Evolutionary conservation across 2,888 invertebrate genomes (phyloP), one percentile per base, ranked within the genome.

Genomic region (Tolmerus cingulatus): DNA sequence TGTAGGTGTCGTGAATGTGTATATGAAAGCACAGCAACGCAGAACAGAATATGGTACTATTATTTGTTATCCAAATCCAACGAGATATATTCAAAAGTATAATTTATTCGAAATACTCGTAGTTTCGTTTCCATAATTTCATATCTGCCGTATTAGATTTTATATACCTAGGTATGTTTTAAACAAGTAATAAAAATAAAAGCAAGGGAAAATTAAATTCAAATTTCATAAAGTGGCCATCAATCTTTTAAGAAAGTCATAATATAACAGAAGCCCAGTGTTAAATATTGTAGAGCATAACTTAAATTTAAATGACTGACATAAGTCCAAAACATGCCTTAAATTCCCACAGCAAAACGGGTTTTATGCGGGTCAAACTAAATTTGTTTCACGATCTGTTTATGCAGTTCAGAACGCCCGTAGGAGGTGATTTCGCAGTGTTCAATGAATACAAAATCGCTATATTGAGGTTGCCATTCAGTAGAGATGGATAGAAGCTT

Each of bases 401-500:
- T 76, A 76, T 76, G 37, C 76, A 76, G 40, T 76, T 40, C 76
- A 37, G 19, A 76, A 76, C 34, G 27, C 34, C 34, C 40, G n/a
- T 37, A 76, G 76, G 40, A 76, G 40, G 76, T 76, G 40, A 37
- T 57, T 66, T 30, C 51, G 34, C 37, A 82, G 55, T 82, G 82
- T 57, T 57, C 82, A 82, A 82, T 82, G 82, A 82, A 82, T 82
- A 66, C 82, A 82, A 82, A 82, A 57, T 82, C 82, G 57, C 34
- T 57, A 81, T 55, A 55, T 81, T 27, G 43, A n/a, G 81, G 81
- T 51, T 51, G 30, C 81, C 16, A 55, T 81, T 81, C 30, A 55
- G 19, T 7, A 1, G 27, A 81, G 34, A 27, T 7, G 55, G 30
- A 55, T 27, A 51, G 8, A 5, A 51, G 78, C 43, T 55, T 51